Conservation (phyloP, 2,888 invertebrate genomes). For the Gibbula magus region DNA sequence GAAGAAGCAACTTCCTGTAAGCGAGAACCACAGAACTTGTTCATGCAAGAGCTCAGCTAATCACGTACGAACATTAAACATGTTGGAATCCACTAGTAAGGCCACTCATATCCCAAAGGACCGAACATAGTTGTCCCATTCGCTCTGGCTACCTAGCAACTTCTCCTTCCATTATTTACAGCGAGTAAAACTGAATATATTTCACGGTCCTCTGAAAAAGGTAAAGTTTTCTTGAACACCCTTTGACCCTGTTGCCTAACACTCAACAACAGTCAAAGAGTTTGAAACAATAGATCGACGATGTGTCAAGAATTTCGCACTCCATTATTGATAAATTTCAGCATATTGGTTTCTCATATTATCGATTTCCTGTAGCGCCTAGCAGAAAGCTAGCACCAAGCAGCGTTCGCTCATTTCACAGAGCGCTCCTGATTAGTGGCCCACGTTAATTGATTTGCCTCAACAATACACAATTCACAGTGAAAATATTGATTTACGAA, state of each 20-base stretch:
- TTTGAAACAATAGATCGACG: background rate
- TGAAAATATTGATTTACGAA: no score
- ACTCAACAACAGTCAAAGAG: background rate
- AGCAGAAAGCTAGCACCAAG: no score
- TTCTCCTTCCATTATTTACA: background rate
- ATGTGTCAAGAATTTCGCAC: background rate
- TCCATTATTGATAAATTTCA: background rate
- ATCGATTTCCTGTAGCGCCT: background rate
- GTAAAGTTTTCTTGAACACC: background rate
- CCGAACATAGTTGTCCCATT: background rate
- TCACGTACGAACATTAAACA: constrained; percentile 1
- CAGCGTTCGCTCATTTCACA: no score
- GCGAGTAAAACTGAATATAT: constrained; percentile 7
- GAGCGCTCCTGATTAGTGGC: no score
- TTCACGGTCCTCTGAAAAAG: background rate
- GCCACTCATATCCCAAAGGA: background rate
- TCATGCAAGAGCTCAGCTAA: background rate
- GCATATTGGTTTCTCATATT: constrained; percentile 10
- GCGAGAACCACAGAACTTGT: background rate
- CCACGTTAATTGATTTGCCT: no score
- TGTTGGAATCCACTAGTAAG: background rate
- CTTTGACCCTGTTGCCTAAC: background rate
- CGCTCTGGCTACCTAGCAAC: background rate
- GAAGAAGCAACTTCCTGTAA: no score
- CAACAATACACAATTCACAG: no score